These are phyloP conservation scores for Ficedula albicollis DNA, from an alignment of 2,797 vertebrate genomes.

Conservation along the genomic window DNA sequence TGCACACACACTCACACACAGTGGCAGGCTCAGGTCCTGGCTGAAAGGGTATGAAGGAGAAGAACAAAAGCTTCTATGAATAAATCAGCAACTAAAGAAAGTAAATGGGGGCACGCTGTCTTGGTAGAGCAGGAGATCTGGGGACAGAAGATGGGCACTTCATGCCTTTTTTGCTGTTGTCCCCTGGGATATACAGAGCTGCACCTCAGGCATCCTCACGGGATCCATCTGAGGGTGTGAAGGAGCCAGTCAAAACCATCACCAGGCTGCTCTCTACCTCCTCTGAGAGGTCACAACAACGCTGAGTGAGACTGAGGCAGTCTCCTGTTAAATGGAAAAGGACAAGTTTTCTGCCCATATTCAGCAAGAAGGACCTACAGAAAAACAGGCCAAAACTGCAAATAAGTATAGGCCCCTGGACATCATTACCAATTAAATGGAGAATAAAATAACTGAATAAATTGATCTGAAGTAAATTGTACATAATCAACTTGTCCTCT, in stretches of 20 bases:
- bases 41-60: background rate
- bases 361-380: background rate
- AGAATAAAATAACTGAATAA: background rate
- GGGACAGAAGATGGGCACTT: background rate
- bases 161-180: background rate
- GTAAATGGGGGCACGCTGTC: background rate
- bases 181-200: background rate
- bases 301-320: background rate
- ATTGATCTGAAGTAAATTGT: background rate
- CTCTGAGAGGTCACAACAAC: background rate
- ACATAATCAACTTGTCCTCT: background rate
- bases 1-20: background rate
- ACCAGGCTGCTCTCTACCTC: background rate
- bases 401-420: background rate
- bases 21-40: background rate
- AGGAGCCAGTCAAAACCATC: background rate
- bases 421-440: background rate
- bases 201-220: fast-evolving
- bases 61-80: background rate
- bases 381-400: background rate
- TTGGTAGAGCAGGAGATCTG: background rate
- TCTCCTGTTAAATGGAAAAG: background rate
- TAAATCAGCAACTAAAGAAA: background rate
- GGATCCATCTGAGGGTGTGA: fast-evolving
- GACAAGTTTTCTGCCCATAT: background rate